Evolutionary conservation across 2,888 invertebrate genomes (phyloP), one percentile per base, ranked within the genome.

Genomic region (Congeria kusceri): DNA sequence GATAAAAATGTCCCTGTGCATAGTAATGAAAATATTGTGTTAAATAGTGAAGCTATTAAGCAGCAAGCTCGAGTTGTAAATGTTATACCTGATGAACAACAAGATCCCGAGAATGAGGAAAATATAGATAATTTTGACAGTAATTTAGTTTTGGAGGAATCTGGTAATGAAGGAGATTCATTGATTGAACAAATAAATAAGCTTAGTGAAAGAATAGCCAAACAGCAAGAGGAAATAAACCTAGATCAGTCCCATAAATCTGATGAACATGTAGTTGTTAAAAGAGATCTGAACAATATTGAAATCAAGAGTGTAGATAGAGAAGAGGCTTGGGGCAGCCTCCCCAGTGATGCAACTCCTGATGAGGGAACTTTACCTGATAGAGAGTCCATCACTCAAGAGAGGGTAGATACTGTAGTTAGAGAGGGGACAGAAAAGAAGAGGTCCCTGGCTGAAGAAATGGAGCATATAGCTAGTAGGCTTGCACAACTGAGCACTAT

Each of bases 131-230:
- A 3, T 15, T 7, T 39, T 39, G 39, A 39, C 9, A 1, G 15
- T 39, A 39, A 39, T 39, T 39, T 53, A 25, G n/a, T 72, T 0
- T 62, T 80, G 71, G 77, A 77, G 63, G 83, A 77, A 69, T 27
- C 27, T n/a, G 83, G 74, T 39, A 57, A 67, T 58, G 67, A 68
- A 39, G 77, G 58, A 59, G 83, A 75, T 44, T 58, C 62, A 20
- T 47, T 80, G 18, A 47, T 80, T 29, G 74, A 83, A 25, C 71
- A 83, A 61, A 62, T 83, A 71, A 64, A 76, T 63, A 77, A 56
- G 62, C 66, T 83, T 25, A 77, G 77, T 77, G 74, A 84, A 20
- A 80, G 75, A 53, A 58, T 84, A 7, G 68, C 69, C 57, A 53
- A 71, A 46, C 47, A 47, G 53, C 5, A 28, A 25, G 32, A 47